Conservation (phyloP, 1,140 invertebrate species). For the Zaprionus inermis region DNA sequence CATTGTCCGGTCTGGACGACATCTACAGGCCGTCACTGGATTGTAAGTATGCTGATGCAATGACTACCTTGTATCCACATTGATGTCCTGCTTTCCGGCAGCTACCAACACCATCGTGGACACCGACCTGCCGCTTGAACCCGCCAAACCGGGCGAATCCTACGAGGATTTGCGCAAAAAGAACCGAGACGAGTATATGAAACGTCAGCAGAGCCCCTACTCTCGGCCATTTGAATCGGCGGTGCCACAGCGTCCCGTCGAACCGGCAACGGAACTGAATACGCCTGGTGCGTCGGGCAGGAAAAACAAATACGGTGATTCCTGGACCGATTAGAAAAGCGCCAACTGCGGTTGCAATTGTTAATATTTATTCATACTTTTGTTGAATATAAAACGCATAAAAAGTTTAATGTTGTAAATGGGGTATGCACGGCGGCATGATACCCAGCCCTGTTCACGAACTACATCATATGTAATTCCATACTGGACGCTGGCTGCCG, state of each 20-base stretch:
- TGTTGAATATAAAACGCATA: slow-evolving; percentile 49
- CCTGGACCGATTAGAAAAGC: slow-evolving; percentile 65
- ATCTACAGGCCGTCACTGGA: slow-evolving; percentile 84
- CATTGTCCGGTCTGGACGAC: slow-evolving; percentile 85
- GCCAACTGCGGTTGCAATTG: slow-evolving; percentile 30
- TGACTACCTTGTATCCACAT: neutral
- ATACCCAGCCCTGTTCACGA: neutral
- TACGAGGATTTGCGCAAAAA: slow-evolving; percentile 87
- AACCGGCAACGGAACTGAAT: slow-evolving; percentile 1
- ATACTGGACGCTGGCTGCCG: neutral
- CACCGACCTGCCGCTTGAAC: slow-evolving; percentile 65
- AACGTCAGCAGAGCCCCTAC: slow-evolving; percentile 74
- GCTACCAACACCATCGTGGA: slow-evolving; percentile 50
- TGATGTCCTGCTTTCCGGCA: neutral
- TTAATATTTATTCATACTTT: slow-evolving; percentile 47
- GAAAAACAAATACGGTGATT: slow-evolving; percentile 81
- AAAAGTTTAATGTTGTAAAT: slow-evolving; percentile 14
- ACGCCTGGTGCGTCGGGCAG: slow-evolving; percentile 11
- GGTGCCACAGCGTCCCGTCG: slow-evolving; percentile 35
- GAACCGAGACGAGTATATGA: slow-evolving; percentile 86
- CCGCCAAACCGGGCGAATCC: slow-evolving; percentile 82
- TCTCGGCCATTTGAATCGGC: slow-evolving; percentile 68
- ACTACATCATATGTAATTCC: neutral
- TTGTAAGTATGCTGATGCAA: slow-evolving; percentile 62
- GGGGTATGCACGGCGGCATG: neutral